phyloP scores from a whole-genome alignment of 2,797 vertebrate genomes.

The Urosaurus nigricauda region DNA sequence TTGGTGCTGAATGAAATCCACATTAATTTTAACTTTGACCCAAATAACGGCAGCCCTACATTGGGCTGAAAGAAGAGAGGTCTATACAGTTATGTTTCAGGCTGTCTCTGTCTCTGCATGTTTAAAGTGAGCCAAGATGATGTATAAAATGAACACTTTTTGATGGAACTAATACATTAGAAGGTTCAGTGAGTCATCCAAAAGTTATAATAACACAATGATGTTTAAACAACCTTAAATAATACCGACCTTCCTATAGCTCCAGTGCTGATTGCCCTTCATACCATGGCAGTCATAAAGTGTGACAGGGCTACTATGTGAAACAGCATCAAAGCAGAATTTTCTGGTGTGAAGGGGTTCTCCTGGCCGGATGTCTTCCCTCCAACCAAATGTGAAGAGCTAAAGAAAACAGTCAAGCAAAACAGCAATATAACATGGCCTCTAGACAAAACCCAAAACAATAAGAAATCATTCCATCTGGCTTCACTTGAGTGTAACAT shows the following conservation, averaged over 20 bases:
- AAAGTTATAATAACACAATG: slow-evolving; percentile 11
- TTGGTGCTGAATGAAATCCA: slow-evolving; percentile 56
- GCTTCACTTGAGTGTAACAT: rapidly evolving
- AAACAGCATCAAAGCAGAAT: slow-evolving; percentile 88
- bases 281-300: slow-evolving; percentile 92
- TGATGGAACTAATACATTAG: slow-evolving; percentile 18
- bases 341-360: slow-evolving; percentile 90
- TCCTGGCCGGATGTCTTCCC: slow-evolving; percentile 89
- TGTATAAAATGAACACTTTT: slow-evolving; percentile 36
- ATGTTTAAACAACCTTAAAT: slow-evolving; percentile 14
- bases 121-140: not conserved
- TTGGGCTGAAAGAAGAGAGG: slow-evolving; percentile 32
- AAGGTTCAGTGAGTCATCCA: not conserved
- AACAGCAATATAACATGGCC: not conserved
- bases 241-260: slow-evolving; percentile 85
- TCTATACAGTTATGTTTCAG: slow-evolving; percentile 21
- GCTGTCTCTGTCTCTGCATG: not conserved
- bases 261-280: slow-evolving; percentile 92
- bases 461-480: not conserved
- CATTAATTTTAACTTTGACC: slow-evolving; percentile 63
- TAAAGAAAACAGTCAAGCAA: slow-evolving; percentile 65
- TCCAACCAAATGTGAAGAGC: slow-evolving; percentile 94
- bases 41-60: slow-evolving; percentile 39
- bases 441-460: not conserved
- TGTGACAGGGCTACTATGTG: slow-evolving; percentile 84